Evolutionary conservation across 1,140 invertebrate species (phyloP), one percentile per base, ranked within the genome.

Genomic region (Ooceraea biroi): DNA sequence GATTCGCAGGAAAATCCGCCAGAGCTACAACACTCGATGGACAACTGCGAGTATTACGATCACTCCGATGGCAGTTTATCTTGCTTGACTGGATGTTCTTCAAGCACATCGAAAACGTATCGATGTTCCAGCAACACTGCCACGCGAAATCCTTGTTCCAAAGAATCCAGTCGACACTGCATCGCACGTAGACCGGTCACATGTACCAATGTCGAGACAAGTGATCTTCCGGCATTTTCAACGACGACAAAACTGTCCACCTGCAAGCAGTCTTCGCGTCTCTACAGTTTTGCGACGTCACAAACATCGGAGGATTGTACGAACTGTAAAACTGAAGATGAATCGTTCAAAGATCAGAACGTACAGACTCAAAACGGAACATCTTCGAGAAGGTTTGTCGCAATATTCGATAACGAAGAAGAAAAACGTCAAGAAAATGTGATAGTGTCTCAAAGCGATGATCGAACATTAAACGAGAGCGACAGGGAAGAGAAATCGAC

Each of bases 401-500:
- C 2, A 19, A 36, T n/a, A 46, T 61, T 46, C 8, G 0, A 60
- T 17, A 46, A 4, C 19, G n/a, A 57, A 12, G 25, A 71, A 22
- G 19, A 7, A 78, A 22, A 50, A 36, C 22, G 14, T 1, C 77
- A 82, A 3, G 85, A 86, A 17, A 85, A 90, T 14, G 0, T 46
- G 0, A 73, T 68, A 27, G 41, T 55, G 14, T 89, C 87, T 3
- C 60, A 61, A 71, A 65, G 57, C 0, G 84, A 82, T 0, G 87
- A 82, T 74, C 85, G 36, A 22, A 25, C 84, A 7, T 86, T 85
- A 0, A 88, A 77, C 3, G 63, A 84, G 8, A 90, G 80, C 0
- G 88, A 90, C 25, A 55, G 48, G 0, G 85, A 91, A n/a, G 84
- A 86, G 0, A 86, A 88, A 68, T 90, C 88, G 0, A 91, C 88